Evolutionary conservation across 92 coral and sea anemone species (phyloP).

Genomic region (Porites divaricata): DNA sequence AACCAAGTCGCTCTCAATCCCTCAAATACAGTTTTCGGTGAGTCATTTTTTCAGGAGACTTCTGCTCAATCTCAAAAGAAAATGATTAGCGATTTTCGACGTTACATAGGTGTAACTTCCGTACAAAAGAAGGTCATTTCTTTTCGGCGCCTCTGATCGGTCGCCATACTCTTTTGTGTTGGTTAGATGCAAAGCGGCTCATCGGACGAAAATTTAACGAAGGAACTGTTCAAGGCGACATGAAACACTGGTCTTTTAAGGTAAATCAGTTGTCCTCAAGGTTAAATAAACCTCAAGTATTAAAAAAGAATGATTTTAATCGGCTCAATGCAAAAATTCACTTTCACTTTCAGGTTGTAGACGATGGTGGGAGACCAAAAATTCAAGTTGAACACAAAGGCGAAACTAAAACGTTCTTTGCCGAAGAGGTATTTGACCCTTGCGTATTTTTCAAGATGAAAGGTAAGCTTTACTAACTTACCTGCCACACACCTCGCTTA

Average conservation of each 20-base stretch:
- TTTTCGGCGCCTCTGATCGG: too few relatives aligned
- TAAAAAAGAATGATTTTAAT: background rate
- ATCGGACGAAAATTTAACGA: conserved; percentile 91
- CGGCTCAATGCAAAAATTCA: background rate
- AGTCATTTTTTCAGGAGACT: conserved; percentile 10
- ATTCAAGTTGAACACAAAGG: conserved; percentile 71
- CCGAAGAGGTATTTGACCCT: conserved; percentile 71
- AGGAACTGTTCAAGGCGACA: conserved; percentile 74
- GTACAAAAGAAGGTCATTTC: too few relatives aligned
- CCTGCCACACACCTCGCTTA: too few relatives aligned
- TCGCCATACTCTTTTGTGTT: too few relatives aligned
- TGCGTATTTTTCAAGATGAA: too few relatives aligned
- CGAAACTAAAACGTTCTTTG: conserved; percentile 64
- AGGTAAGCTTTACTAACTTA: too few relatives aligned
- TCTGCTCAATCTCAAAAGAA: too few relatives aligned
- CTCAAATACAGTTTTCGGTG: conserved; percentile 84
- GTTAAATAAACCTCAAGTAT: background rate
- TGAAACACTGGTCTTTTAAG: conserved; percentile 81
- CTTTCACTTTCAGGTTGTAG: conserved; percentile 50
- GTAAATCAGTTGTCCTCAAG: background rate
- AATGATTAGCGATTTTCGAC: too few relatives aligned
- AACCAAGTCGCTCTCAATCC: conserved; percentile 95
- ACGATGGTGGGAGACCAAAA: conserved; percentile 72
- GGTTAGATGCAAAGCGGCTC: conserved; percentile 85
- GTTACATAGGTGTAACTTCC: too few relatives aligned